Percentiles rank a stretch among this genome's conserved stretches.
Evolutionary conservation across 2,797 vertebrate species (phyloP).

Genomic region (Sebastiscus albofasciatus): DNA sequence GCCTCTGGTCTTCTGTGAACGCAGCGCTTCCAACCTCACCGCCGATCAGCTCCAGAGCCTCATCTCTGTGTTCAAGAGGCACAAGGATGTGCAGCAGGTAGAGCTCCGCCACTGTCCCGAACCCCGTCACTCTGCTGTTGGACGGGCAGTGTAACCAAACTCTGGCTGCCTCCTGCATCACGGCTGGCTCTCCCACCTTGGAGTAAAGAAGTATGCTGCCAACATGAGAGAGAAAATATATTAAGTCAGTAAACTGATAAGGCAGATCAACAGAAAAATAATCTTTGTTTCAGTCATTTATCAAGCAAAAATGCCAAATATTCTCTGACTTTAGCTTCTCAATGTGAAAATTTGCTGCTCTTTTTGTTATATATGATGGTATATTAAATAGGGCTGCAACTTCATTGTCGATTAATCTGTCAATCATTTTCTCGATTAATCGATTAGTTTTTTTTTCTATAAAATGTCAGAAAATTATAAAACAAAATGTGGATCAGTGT

Average conservation of each 20-base stretch:
- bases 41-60: conserved; percentile 84
- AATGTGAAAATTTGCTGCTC: too few relatives aligned
- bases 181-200: conserved; percentile 86
- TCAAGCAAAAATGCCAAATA: too few relatives aligned
- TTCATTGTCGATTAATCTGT: too few relatives aligned
- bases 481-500: too few relatives aligned
- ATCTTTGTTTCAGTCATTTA: background rate
- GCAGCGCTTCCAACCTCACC: conserved; percentile 65
- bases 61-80: conserved; percentile 81
- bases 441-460: too few relatives aligned
- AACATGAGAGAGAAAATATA: background rate
- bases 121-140: conserved; percentile 80
- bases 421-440: too few relatives aligned
- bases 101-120: conserved; percentile 85
- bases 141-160: conserved; percentile 83
- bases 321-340: too few relatives aligned
- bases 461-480: rapidly evolving
- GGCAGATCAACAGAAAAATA: background rate
- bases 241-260: background rate
- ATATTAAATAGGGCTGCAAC: too few relatives aligned
- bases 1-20: conserved; percentile 81
- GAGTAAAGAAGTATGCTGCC: conserved; percentile 91
- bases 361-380: too few relatives aligned
- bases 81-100: conserved; percentile 86
- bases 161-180: conserved; percentile 82